These are phyloP conservation scores for Zele albiditarsus DNA, from an alignment of 2,888 invertebrate species.

Conservation along the genomic window DNA sequence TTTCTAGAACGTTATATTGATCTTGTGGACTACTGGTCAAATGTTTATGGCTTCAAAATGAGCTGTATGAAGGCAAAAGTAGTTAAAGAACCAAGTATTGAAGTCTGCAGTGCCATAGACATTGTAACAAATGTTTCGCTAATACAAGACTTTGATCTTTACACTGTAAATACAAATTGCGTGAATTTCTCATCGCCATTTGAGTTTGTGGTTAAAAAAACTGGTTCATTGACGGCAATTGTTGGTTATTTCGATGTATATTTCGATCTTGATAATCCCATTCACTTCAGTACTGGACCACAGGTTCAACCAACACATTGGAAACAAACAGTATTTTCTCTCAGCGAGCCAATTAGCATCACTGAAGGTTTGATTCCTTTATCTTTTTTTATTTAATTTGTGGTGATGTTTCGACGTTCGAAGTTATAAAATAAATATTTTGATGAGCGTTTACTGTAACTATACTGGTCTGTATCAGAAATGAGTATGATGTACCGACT, in stretches of 20 bases:
- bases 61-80: constrained; percentile 90
- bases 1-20: constrained; percentile 79
- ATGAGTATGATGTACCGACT: no score
- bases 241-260: constrained; percentile 94
- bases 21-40: constrained; percentile 89
- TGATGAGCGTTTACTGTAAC: no score
- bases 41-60: constrained; percentile 97
- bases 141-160: constrained; percentile 79
- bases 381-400: background rate
- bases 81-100: constrained; percentile 84
- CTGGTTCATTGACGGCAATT: constrained; percentile 84
- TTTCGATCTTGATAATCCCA: constrained; percentile 81
- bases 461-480: no score
- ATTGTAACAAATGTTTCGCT: constrained; percentile 66
- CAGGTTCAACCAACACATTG: constrained; percentile 87
- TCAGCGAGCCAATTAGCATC: constrained; percentile 82
- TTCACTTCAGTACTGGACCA: constrained; percentile 88
- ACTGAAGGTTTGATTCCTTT: constrained; percentile 75
- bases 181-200: constrained; percentile 84
- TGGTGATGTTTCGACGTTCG: no score
- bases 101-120: constrained; percentile 73
- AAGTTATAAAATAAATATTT: no score
- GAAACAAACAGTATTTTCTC: constrained; percentile 94
- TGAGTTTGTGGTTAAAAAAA: constrained; percentile 77
- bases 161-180: constrained; percentile 81